phyloP scores from a whole-genome alignment of 2,113 vertebrate genomes.

The Scortum barcoo region DNA sequence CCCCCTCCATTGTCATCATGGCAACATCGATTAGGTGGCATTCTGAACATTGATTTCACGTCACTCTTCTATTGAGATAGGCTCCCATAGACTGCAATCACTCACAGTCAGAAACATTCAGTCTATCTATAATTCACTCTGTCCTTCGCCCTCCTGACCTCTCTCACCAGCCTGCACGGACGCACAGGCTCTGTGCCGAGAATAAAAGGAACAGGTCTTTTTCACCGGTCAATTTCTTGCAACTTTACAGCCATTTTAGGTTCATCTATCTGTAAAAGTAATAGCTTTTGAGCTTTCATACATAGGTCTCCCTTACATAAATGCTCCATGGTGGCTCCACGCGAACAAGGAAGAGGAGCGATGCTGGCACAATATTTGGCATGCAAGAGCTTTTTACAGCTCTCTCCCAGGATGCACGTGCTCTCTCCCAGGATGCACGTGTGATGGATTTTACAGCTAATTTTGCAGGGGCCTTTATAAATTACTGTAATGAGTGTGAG shows the following conservation, averaged over 20 bases:
- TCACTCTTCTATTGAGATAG: conserved; percentile 49
- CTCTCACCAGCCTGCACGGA: not conserved
- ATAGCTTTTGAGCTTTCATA: not conserved
- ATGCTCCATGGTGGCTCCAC: not conserved
- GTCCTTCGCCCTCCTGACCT: conserved; percentile 20
- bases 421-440: not conserved
- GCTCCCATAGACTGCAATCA: conserved; percentile 42
- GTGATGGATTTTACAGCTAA: not conserved
- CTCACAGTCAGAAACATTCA: conserved; percentile 51
- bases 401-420: not conserved
- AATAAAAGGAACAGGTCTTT: not conserved
- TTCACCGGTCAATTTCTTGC: not conserved
- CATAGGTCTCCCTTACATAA: not conserved
- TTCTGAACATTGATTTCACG: conserved; percentile 64
- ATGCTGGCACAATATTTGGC: not conserved
- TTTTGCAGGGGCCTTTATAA: not conserved
- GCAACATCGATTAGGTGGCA: conserved; percentile 68
- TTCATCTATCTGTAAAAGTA: not conserved
- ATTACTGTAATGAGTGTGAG: not conserved
- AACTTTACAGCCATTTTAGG: not conserved
- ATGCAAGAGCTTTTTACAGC: not conserved
- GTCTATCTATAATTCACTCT: conserved; percentile 40
- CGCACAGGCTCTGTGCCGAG: not conserved
- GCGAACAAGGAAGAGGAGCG: not conserved
- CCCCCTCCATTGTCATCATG: conserved; percentile 50